A percentile compares a stretch with the other conserved stretches of the same genome.
Conservation (phyloP, 2,888 invertebrate species). For the Mactromeris polynyma region DNA sequence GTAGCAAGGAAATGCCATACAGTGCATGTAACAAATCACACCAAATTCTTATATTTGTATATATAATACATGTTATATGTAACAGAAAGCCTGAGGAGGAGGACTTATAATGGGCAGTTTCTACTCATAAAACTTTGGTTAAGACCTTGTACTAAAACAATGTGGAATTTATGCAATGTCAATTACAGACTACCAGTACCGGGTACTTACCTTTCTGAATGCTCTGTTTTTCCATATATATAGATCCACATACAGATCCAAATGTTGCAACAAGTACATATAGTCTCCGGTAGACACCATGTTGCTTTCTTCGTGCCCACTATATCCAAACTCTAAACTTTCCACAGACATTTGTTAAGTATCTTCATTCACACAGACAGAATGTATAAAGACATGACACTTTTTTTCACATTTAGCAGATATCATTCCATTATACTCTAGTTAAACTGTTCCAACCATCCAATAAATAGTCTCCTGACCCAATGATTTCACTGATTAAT, state of each 20-base stretch:
- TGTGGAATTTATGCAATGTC: no score
- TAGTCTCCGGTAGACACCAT: slow-evolving; percentile 72
- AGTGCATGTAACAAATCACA: no score
- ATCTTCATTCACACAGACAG: not conserved
- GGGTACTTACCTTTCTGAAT: slow-evolving; percentile 39
- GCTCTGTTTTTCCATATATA: slow-evolving; percentile 75
- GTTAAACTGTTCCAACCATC: not conserved
- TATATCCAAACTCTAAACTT: not conserved
- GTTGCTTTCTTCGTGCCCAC: slow-evolving; percentile 3
- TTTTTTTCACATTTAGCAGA: not conserved
- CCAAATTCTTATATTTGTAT: no score
- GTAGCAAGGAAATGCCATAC: no score
- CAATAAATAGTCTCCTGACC: not conserved
- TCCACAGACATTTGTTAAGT: not conserved
- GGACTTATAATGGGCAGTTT: no score
- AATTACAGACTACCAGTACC: no score
- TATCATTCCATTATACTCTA: not conserved
- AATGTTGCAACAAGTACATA: slow-evolving; percentile 73
- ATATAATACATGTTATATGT: no score
- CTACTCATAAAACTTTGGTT: no score
- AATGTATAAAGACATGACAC: not conserved
- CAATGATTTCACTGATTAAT: not conserved
- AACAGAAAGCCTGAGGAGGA: no score
- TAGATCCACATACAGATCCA: slow-evolving; percentile 74
- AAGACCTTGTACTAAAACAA: no score